These are phyloP conservation scores for Drosophila mercatorum DNA, from an alignment of 2,888 invertebrate genomes.

Conservation along the genomic window DNA sequence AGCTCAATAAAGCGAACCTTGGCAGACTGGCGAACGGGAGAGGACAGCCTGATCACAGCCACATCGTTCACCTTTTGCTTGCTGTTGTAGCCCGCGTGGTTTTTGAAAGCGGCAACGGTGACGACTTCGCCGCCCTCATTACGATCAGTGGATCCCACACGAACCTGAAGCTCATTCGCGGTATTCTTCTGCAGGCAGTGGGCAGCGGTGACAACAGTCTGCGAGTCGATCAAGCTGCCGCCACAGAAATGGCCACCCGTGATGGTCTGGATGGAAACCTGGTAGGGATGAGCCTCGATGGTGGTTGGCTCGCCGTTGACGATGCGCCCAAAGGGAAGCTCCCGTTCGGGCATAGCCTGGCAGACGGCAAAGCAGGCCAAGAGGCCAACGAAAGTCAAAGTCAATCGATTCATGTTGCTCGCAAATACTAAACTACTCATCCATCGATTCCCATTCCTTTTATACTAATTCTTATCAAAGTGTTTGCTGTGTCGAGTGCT, in stretches of 20 bases:
- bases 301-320: constrained; percentile 84
- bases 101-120: constrained; percentile 75
- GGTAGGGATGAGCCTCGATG: constrained; percentile 84
- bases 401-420: constrained; percentile 56
- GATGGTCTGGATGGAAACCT: constrained; percentile 83
- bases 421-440: constrained; percentile 38
- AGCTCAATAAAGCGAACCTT: constrained; percentile 67
- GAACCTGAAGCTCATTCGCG: constrained; percentile 70
- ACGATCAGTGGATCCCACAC: constrained; percentile 82
- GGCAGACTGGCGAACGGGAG: constrained; percentile 67
- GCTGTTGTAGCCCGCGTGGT: constrained; percentile 79
- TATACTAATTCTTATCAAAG: constrained; percentile 53
- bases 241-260: constrained; percentile 84
- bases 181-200: constrained; percentile 80
- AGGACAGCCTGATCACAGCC: constrained; percentile 82
- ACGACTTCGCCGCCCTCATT: constrained; percentile 82
- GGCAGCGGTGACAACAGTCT: constrained; percentile 84
- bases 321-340: constrained; percentile 81
- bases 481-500: constrained; percentile 8
- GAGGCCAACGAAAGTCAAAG: constrained; percentile 45
- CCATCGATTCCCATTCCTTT: constrained; percentile 18
- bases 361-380: constrained; percentile 44
- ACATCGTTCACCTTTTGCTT: constrained; percentile 83
- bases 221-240: constrained; percentile 82
- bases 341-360: constrained; percentile 44